Conservation (phyloP, 1,140 invertebrate species). For the Arctopsyche grandis region DNA sequence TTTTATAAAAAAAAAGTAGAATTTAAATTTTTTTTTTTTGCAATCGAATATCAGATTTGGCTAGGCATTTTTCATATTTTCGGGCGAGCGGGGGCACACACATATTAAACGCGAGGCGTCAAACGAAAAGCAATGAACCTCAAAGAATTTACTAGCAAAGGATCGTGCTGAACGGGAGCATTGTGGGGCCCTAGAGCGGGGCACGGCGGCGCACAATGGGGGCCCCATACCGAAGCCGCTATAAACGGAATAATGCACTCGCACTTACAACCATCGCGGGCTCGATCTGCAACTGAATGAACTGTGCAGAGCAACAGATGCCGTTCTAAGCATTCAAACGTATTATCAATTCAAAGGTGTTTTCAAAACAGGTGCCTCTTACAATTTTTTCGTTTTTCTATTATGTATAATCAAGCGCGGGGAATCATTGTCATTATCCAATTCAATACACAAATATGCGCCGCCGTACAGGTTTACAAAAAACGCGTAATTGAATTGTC, state of each 20-base stretch:
- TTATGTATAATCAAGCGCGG: slow-evolving; percentile 35
- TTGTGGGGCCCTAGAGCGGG: neutral
- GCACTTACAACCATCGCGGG: slow-evolving; percentile 17
- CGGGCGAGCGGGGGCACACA: too few species aligned
- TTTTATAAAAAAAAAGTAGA: too few species aligned
- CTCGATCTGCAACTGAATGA: slow-evolving; percentile 38
- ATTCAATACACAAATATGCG: slow-evolving; percentile 34
- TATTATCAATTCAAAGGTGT: slow-evolving; percentile 27
- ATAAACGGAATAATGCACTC: slow-evolving; percentile 22
- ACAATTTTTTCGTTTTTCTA: slow-evolving; percentile 26
- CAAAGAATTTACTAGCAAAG: slow-evolving; percentile 16
- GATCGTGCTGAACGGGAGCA: neutral
- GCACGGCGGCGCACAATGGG: slow-evolving; percentile 5
- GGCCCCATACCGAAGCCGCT: neutral
- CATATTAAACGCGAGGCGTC: neutral
- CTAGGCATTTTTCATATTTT: too few species aligned
- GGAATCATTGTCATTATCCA: slow-evolving; percentile 36
- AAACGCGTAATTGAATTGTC: slow-evolving; percentile 23
- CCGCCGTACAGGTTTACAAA: slow-evolving; percentile 19
- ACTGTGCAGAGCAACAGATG: slow-evolving; percentile 32
- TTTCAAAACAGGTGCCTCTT: slow-evolving; percentile 38
- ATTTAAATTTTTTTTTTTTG: too few species aligned
- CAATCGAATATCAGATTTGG: too few species aligned
- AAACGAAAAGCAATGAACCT: slow-evolving; percentile 29
- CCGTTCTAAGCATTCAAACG: slow-evolving; percentile 29